Conservation (phyloP, 1,140 invertebrate species). For the Myzus persicae region DNA sequence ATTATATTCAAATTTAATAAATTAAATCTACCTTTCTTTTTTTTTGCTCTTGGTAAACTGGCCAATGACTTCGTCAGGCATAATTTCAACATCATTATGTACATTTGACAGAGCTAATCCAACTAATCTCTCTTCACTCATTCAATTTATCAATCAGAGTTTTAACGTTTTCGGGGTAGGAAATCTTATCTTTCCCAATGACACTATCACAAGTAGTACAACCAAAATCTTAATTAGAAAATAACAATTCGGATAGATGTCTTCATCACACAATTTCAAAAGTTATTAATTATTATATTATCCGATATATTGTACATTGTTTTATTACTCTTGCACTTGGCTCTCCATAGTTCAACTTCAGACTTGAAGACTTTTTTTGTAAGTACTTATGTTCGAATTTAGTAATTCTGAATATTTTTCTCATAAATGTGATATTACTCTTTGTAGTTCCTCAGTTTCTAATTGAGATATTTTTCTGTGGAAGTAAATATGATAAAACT, state of each 20-base stretch:
- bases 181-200: too few species aligned
- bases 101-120: too few species aligned
- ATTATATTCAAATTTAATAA: too few species aligned
- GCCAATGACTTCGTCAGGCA: too few species aligned
- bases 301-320: background rate
- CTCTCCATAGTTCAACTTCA: background rate
- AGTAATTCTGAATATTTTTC: background rate
- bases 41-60: too few species aligned
- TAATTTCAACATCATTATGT: too few species aligned
- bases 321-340: background rate
- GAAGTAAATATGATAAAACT: conserved; percentile 23
- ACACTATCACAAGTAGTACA: too few species aligned
- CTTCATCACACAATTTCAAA: background rate
- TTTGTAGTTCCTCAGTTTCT: background rate
- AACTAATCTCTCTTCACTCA: too few species aligned
- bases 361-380: background rate
- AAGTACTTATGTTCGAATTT: background rate
- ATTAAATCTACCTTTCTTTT: too few species aligned
- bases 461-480: background rate
- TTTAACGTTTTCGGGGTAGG: too few species aligned
- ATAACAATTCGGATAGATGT: background rate
- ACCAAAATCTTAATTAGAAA: too few species aligned
- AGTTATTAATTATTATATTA: background rate
- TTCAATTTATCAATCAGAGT: too few species aligned
- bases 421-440: background rate